A percentile compares a stretch with the other conserved stretches of the same genome.
Conservation (phyloP, 2,113 vertebrate species). For the Pseudorhombus dupliciocellatus region DNA sequence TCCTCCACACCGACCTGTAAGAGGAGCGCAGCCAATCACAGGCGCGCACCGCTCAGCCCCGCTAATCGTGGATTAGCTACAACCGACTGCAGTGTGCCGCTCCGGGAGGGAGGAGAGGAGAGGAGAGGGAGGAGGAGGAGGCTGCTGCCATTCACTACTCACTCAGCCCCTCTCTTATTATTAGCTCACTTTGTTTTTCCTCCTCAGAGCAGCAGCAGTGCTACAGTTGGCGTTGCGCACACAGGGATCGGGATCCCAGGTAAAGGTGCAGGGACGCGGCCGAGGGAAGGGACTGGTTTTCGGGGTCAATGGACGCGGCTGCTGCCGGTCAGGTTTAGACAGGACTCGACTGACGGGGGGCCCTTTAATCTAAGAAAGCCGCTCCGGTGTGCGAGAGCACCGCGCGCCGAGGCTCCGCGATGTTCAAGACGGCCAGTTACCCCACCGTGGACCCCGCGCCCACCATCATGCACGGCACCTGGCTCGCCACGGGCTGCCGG, state of each 20-base stretch:
- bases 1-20: constrained; percentile 48
- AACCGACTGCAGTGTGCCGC: constrained; percentile 69
- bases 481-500: constrained; percentile 80
- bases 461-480: constrained; percentile 80
- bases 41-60: constrained; percentile 50
- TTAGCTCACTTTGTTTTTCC: constrained; percentile 49
- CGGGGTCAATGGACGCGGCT: constrained; percentile 56
- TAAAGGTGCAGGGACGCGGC: constrained; percentile 42
- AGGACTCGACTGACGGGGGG: constrained; percentile 62
- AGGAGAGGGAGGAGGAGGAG: constrained; percentile 15
- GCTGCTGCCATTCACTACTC: constrained; percentile 53
- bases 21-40: constrained; percentile 76
- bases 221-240: constrained; percentile 32
- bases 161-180: constrained; percentile 46
- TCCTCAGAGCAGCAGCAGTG: constrained; percentile 36
- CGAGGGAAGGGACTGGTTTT: not conserved
- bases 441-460: constrained; percentile 85
- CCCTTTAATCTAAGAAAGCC: constrained; percentile 40
- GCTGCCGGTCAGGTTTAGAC: constrained; percentile 57
- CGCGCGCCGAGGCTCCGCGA: constrained; percentile 55
- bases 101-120: constrained; percentile 48
- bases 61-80: constrained; percentile 74
- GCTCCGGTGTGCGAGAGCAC: constrained; percentile 16
- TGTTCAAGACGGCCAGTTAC: constrained; percentile 76
- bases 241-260: constrained; percentile 47